Conservation (phyloP, 2,888 invertebrate genomes). For the Acanthosoma haemorrhoidale region DNA sequence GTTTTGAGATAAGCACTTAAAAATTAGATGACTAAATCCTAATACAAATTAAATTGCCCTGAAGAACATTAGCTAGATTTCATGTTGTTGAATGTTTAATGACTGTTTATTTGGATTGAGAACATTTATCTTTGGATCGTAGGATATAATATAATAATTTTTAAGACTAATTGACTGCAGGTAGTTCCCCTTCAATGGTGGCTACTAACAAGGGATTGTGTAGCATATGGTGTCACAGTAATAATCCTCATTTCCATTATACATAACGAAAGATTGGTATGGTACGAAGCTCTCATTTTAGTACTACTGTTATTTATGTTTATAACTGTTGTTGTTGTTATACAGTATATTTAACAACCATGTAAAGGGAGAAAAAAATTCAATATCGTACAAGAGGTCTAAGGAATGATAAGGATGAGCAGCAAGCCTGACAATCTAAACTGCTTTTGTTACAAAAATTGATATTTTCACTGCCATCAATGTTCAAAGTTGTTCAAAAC, state of each 20-base stretch:
- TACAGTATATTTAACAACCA: conserved; percentile 71
- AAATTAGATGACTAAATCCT: no score
- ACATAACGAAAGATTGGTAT: conserved; percentile 75
- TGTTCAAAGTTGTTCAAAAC: no score
- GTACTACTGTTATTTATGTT: conserved; percentile 71
- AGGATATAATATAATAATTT: no score
- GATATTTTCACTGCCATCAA: background rate
- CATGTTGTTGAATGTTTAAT: no score
- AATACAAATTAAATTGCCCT: no score
- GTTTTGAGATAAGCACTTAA: no score
- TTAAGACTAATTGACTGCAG: conserved; percentile 51
- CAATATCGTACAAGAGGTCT: conserved; percentile 71
- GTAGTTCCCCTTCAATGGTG: conserved; percentile 79
- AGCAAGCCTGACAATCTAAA: background rate
- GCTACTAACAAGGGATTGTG: conserved; percentile 75
- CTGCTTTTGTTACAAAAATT: background rate
- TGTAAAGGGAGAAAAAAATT: conserved; percentile 69
- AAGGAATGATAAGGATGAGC: background rate
- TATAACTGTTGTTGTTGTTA: no score
- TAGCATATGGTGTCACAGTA: conserved; percentile 74
- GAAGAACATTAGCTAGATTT: no score
- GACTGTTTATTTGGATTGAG: no score
- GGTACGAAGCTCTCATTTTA: conserved; percentile 76
- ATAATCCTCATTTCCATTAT: conserved; percentile 75
- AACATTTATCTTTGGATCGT: no score